Evolutionary conservation across 2,113 vertebrate genomes (phyloP).

Genomic region (Manacus vitellinus): DNA sequence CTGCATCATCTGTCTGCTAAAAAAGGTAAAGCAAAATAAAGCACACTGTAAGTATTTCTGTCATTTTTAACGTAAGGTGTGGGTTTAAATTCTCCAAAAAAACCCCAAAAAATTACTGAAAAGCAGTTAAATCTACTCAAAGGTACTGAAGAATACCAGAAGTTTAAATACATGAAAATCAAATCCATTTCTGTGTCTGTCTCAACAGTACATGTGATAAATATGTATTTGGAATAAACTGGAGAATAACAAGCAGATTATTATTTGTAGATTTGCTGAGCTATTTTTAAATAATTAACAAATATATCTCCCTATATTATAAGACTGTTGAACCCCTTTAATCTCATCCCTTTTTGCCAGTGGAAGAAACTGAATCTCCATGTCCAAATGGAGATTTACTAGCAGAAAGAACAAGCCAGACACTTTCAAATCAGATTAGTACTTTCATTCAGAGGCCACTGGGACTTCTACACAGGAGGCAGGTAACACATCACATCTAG

Average conservation of each 20-base stretch:
- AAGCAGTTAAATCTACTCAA: neutral
- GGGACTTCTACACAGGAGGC: neutral
- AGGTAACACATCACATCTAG: neutral
- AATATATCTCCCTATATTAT: neutral
- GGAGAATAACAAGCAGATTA: neutral
- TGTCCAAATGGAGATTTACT: neutral
- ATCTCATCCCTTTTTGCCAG: neutral
- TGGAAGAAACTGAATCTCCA: neutral
- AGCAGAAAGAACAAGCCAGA: neutral
- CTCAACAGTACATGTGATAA: neutral
- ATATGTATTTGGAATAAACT: neutral
- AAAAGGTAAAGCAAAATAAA: conserved; percentile 49
- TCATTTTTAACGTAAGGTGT: neutral
- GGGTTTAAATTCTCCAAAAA: neutral
- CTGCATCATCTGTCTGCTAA: conserved; percentile 94
- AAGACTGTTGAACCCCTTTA: neutral
- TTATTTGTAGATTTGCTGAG: neutral
- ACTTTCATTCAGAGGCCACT: neutral
- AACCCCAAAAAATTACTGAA: neutral
- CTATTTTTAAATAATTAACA: neutral
- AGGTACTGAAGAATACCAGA: neutral
- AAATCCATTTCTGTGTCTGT: neutral
- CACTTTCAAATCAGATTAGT: neutral
- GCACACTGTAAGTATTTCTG: neutral
- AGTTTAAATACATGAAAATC: neutral